Percentiles rank a stretch among this genome's conserved stretches.
These are phyloP conservation scores for Agrochola lota DNA, from an alignment of 2,888 invertebrate species.

Conservation along the genomic window DNA sequence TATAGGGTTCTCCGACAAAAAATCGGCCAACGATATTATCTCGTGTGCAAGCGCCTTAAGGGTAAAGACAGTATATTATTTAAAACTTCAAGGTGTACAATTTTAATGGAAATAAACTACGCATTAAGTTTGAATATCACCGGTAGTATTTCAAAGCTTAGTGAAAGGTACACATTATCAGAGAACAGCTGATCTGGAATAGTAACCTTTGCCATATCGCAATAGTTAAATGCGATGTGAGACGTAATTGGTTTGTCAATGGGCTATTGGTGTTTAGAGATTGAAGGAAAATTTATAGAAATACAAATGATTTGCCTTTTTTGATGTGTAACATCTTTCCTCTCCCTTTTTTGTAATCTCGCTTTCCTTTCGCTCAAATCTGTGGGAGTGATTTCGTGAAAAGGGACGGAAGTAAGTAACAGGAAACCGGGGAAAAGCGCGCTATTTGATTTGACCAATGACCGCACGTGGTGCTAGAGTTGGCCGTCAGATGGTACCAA, in stretches of 20 bases:
- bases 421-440: too few species aligned
- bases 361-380: too few species aligned
- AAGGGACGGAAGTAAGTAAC: too few species aligned
- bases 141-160: slow-evolving; percentile 21
- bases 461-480: too few species aligned
- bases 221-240: slow-evolving; percentile 6
- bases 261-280: background rate
- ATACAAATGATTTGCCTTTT: background rate
- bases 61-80: background rate
- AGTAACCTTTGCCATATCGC: slow-evolving; percentile 52
- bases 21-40: too few species aligned
- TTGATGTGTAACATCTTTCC: background rate
- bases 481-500: too few species aligned
- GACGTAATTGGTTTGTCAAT: slow-evolving; percentile 24
- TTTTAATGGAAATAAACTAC: slow-evolving; percentile 1
- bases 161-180: slow-evolving; percentile 49
- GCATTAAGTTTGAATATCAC: slow-evolving; percentile 21
- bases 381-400: too few species aligned
- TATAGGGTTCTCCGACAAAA: too few species aligned
- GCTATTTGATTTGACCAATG: too few species aligned
- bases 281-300: background rate
- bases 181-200: slow-evolving; percentile 34
- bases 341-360: too few species aligned
- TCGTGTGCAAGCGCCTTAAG: background rate
- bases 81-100: slow-evolving; percentile 17